Conservation (phyloP, 92 coral and sea anemone species). For the Heteractis magnifica region DNA sequence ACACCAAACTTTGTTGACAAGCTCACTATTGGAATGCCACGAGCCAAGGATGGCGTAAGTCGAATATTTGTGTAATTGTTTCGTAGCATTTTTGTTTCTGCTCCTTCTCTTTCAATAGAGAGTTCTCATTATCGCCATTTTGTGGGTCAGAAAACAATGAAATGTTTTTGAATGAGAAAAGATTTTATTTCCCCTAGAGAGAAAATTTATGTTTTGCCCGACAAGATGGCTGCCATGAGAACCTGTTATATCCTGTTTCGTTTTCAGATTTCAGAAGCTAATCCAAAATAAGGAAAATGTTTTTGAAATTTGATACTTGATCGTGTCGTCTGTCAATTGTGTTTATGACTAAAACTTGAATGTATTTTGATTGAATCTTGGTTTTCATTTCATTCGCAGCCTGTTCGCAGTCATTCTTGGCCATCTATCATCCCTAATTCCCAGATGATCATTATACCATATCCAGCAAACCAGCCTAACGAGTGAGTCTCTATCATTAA, state of each 20-base stretch:
- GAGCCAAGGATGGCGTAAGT: slow-evolving; percentile 75
- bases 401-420: slow-evolving; percentile 73
- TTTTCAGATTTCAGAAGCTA: too few species aligned
- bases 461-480: slow-evolving; percentile 79
- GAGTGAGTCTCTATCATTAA: slow-evolving; percentile 53
- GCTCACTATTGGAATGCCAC: slow-evolving; percentile 78
- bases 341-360: neutral
- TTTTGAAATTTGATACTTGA: too few species aligned
- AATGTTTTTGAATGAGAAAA: too few species aligned
- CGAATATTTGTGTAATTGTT: neutral
- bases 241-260: too few species aligned
- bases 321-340: too few species aligned
- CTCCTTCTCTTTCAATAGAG: too few species aligned
- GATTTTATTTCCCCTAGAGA: too few species aligned
- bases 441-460: slow-evolving; percentile 89
- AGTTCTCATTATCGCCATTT: too few species aligned
- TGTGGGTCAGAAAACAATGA: too few species aligned
- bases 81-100: neutral
- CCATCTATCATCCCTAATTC: slow-evolving; percentile 93
- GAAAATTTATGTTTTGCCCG: too few species aligned
- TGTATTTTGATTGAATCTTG: neutral
- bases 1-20: slow-evolving; percentile 94
- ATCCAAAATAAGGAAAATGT: too few species aligned
- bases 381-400: slow-evolving; percentile 47
- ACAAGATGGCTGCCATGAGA: too few species aligned